Conservation (phyloP, 2,113 vertebrate species). For the Loxodonta africana region DNA sequence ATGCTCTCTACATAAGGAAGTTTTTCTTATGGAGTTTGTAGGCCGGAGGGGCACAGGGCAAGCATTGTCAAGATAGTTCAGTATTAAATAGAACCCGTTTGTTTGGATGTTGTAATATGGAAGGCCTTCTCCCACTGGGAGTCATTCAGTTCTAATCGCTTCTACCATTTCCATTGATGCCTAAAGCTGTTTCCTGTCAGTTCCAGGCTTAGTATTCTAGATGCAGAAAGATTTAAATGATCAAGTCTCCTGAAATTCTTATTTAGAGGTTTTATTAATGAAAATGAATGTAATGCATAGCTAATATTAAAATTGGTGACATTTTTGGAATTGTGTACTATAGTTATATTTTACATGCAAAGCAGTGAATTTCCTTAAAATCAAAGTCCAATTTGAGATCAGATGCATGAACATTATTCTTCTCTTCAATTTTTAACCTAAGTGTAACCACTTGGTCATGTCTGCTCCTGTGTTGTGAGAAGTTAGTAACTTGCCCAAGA, state of each 20-base stretch:
- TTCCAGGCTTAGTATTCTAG: neutral
- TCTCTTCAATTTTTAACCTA: neutral
- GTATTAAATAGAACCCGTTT: neutral
- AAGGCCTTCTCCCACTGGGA: neutral
- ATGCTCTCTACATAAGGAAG: neutral
- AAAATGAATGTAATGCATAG: neutral
- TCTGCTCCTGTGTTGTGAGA: neutral
- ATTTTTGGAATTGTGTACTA: neutral
- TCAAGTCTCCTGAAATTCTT: conserved; percentile 7
- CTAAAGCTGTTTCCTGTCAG: neutral
- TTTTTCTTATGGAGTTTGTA: neutral
- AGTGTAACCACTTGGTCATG: neutral
- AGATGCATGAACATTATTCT: neutral
- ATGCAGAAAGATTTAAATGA: neutral
- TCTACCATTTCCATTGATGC: neutral
- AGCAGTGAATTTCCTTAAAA: conserved; percentile 30
- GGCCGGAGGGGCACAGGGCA: neutral
- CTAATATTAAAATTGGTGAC: neutral
- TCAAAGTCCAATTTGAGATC: neutral
- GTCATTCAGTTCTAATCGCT: neutral
- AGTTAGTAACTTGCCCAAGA: neutral
- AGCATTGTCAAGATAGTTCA: neutral
- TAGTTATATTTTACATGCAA: conserved; percentile 24
- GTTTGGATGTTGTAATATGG: neutral
- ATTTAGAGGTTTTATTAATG: conserved; percentile 17